phyloP scores from a whole-genome alignment of 2,888 invertebrate genomes.

The Beris chalybata region DNA sequence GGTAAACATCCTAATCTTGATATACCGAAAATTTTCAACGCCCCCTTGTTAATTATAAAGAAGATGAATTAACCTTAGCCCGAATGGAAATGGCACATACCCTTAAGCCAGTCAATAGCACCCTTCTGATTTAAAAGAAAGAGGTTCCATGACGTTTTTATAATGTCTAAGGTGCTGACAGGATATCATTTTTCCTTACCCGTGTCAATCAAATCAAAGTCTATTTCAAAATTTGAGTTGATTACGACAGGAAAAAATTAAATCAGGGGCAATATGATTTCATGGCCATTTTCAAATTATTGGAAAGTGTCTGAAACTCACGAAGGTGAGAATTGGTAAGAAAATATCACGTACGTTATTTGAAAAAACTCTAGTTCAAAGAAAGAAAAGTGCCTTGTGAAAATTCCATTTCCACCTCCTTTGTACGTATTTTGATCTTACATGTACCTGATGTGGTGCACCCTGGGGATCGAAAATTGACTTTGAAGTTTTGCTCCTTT shows the following conservation, averaged over 20 bases:
- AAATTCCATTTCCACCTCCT: too few species aligned
- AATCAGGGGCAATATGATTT: too few species aligned
- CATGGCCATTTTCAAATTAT: too few species aligned
- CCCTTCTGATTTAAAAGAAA: background rate
- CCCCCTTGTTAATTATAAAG: background rate
- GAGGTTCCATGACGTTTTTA: background rate
- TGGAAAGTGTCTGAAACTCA: too few species aligned
- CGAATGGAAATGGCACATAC: background rate
- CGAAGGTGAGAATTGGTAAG: too few species aligned
- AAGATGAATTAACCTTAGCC: background rate
- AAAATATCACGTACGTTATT: too few species aligned
- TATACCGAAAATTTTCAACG: background rate
- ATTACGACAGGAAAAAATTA: background rate
- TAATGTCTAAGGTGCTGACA: background rate
- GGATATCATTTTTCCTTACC: slow-evolving; percentile 9
- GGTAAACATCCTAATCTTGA: background rate
- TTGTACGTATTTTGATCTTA: too few species aligned
- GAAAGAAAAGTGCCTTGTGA: too few species aligned
- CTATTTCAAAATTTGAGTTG: background rate
- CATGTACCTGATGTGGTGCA: too few species aligned
- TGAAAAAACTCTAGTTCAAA: too few species aligned
- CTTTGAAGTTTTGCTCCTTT: too few species aligned
- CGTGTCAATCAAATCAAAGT: slow-evolving; percentile 4
- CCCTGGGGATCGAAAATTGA: too few species aligned
- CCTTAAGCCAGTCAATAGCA: background rate